Conservation (phyloP, 2,797 vertebrate genomes). For the Danio tinwini region DNA sequence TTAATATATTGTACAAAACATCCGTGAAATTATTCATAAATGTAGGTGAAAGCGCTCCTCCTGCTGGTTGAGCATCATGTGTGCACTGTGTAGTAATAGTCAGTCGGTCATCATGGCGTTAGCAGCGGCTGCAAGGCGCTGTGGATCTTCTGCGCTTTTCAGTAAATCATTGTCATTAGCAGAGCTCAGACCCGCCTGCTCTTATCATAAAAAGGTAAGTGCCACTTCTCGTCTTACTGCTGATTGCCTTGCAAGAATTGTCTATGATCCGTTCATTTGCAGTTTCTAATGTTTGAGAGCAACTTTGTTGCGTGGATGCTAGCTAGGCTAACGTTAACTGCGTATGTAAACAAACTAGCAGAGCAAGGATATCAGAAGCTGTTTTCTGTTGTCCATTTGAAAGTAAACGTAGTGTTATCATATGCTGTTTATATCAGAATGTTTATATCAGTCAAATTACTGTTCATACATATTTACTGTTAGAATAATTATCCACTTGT, state of each 20-base stretch:
- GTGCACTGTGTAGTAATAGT: neutral
- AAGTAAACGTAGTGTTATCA: neutral
- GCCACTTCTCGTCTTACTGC: neutral
- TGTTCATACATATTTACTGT: neutral
- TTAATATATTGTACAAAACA: too few relatives aligned
- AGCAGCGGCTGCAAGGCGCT: constrained; percentile 54
- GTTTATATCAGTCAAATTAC: too few relatives aligned
- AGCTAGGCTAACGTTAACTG: constrained; percentile 25
- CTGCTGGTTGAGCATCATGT: neutral
- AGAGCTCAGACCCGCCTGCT: constrained; percentile 55
- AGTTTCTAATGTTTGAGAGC: neutral
- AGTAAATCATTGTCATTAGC: constrained; percentile 56
- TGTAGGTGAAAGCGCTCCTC: neutral
- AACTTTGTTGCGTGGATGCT: constrained; percentile 15
- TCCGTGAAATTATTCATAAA: too few relatives aligned
- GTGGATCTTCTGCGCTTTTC: constrained; percentile 63
- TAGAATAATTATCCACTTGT: neutral
- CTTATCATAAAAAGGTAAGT: constrained; percentile 78
- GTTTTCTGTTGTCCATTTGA: neutral
- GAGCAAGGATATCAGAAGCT: neutral
- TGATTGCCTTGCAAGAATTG: neutral
- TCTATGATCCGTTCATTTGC: neutral
- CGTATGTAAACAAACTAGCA: constrained; percentile 28
- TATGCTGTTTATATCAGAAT: neutral
- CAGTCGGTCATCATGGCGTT: constrained; percentile 70